Base-by-base conservation (phyloP, 2,888 invertebrate species). In the Clusia tigrina region DNA sequence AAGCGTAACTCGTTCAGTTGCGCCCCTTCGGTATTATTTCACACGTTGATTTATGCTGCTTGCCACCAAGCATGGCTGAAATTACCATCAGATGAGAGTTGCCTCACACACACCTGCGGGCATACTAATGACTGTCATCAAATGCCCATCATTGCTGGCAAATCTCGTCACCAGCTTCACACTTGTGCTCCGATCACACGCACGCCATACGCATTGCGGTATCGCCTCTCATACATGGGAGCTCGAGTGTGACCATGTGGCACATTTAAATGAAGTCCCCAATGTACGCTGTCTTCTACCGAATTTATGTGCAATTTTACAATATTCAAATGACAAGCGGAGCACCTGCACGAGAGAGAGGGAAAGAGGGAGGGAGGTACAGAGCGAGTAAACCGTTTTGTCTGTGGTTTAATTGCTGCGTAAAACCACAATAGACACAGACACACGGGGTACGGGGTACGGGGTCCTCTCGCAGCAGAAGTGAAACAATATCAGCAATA, bases 51-150 rank as follows among this genome's bases (percentile, higher is more conserved):
- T 12, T 12, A 12, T 32, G 6, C n/a, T n/a, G n/a, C n/a, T 6
- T 12, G 32, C 32, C 32, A 9, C 32, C 32, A 32, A 6, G 32
- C 32, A 32, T 32, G 32, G 32, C 32, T 32, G 32, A 6, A 32
- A 32, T 32, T 32, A 32, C 12, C 32, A 12, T 12, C n/a, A n/a
- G n/a, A n/a, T n/a, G n/a, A 32, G 32, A 32, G 12, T 32, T 32
- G 32, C 12, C 32, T 12, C 12, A 12, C 12, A 6, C n/a, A 42
- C 3, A 17, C n/a, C 42, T 42, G 12, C 42, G n/a, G 9, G 42
- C n/a, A 42, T 42, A 22, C 20, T 48, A 48, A 48, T 48, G 5
- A 48, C 20, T 48, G 48, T 48, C 48, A 48, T 48, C 48, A 48
- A 22, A 48, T 22, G 48, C 15, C 48, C 18, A 48, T 48, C 18